Evolutionary conservation across 2,113 vertebrate genomes (phyloP).

Genomic region (Pipra filicauda): DNA sequence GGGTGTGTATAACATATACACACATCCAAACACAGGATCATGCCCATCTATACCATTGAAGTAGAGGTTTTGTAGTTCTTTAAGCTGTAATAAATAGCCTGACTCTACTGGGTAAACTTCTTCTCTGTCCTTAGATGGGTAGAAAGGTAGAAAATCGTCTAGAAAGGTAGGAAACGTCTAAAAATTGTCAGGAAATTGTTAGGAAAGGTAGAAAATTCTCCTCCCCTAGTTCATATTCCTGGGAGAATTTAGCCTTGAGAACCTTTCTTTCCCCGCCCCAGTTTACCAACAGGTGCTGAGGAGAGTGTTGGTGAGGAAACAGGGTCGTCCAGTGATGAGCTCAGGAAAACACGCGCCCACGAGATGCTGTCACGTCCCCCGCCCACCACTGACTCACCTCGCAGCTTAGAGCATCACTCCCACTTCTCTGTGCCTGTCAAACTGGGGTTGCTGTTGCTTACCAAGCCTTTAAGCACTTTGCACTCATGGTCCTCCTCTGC

Average conservation of each 20-base stretch:
- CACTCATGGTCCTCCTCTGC: constrained; percentile 25
- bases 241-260: background rate
- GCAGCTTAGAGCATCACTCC: background rate
- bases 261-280: background rate
- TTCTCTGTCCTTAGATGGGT: background rate
- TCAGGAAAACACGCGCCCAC: constrained; percentile 10
- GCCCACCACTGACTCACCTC: background rate
- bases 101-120: constrained; percentile 10
- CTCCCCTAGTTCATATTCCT: background rate
- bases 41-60: background rate
- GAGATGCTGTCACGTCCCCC: background rate
- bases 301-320: background rate
- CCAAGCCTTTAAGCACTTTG: constrained; percentile 61
- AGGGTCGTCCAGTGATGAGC: background rate
- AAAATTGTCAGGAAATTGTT: background rate
- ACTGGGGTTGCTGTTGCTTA: background rate
- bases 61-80: background rate
- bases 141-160: background rate
- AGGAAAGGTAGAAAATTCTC: background rate
- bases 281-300: background rate
- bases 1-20: constrained; percentile 34
- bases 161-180: background rate
- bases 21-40: background rate
- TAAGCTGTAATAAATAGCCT: constrained; percentile 41
- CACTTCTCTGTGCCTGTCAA: constrained; percentile 43